Evolutionary conservation across 2,797 vertebrate genomes (phyloP).

Genomic region (Sebastes itinus): DNA sequence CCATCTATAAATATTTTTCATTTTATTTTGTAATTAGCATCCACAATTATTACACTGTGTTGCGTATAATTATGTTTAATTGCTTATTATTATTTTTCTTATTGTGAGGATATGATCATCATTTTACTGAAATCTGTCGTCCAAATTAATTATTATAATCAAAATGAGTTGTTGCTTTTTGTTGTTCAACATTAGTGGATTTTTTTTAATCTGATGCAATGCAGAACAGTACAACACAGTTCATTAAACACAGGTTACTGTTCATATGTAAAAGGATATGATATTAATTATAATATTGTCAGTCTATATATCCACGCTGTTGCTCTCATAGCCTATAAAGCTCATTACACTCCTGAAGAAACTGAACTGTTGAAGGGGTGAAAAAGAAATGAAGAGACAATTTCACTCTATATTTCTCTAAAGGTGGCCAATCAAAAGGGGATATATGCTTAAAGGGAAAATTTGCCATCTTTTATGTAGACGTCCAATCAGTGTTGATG

Average conservation of each 20-base stretch:
- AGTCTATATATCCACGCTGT: not conserved
- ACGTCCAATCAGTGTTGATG: too few relatives aligned
- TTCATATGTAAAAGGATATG: not conserved
- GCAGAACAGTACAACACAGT: not conserved
- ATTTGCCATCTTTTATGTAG: too few relatives aligned
- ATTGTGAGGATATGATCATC: not conserved
- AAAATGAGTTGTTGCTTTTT: not conserved
- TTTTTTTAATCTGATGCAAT: not conserved
- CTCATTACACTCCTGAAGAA: not conserved
- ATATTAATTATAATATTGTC: not conserved
- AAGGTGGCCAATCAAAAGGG: not conserved
- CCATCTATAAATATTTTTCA: not conserved
- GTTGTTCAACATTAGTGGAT: not conserved
- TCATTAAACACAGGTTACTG: not conserved
- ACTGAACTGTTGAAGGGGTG: not conserved
- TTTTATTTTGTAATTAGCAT: not conserved
- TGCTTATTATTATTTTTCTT: not conserved
- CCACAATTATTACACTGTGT: not conserved
- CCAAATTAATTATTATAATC: not conserved
- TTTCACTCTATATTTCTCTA: too few relatives aligned
- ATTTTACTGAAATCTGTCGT: not conserved
- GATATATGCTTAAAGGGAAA: not conserved
- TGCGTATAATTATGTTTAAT: not conserved
- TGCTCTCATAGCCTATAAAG: not conserved
- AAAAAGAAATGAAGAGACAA: not conserved